These are phyloP conservation scores for Lysandra bellargus DNA, from an alignment of 2,888 invertebrate species.

Conservation along the genomic window DNA sequence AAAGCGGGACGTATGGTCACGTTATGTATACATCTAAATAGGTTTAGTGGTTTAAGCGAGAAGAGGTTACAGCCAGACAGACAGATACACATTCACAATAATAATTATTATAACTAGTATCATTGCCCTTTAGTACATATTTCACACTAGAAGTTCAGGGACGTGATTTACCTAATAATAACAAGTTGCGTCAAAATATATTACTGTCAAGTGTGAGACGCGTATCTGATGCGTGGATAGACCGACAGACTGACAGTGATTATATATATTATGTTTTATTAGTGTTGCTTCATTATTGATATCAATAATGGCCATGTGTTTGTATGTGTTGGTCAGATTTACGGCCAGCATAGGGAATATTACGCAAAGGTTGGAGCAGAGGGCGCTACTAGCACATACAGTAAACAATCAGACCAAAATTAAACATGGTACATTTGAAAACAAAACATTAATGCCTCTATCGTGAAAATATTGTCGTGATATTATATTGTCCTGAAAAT, in stretches of 20 bases:
- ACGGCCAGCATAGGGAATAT: no score
- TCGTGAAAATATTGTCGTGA: no score
- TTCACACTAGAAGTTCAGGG: background rate
- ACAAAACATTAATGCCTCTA: no score
- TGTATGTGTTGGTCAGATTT: background rate
- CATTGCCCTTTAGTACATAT: background rate
- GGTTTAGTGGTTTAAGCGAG: no score
- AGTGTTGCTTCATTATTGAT: constrained; percentile 5
- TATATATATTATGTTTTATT: constrained; percentile 9
- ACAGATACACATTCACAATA: background rate
- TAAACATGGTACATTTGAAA: no score
- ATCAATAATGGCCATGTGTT: background rate
- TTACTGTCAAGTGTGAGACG: constrained; percentile 2
- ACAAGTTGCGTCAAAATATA: constrained; percentile 25
- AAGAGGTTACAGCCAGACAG: background rate
- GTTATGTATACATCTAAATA: no score
- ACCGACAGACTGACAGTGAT: constrained; percentile 24
- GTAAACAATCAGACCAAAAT: no score
- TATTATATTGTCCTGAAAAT: no score
- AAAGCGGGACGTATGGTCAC: no score
- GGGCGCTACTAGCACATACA: no score
- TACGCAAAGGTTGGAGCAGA: no score
- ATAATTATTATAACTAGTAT: background rate
- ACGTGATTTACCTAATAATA: background rate
- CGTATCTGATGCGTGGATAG: constrained; percentile 16